Base-by-base conservation (phyloP, 1,140 invertebrate genomes). In the Bombus difficillimus region DNA sequence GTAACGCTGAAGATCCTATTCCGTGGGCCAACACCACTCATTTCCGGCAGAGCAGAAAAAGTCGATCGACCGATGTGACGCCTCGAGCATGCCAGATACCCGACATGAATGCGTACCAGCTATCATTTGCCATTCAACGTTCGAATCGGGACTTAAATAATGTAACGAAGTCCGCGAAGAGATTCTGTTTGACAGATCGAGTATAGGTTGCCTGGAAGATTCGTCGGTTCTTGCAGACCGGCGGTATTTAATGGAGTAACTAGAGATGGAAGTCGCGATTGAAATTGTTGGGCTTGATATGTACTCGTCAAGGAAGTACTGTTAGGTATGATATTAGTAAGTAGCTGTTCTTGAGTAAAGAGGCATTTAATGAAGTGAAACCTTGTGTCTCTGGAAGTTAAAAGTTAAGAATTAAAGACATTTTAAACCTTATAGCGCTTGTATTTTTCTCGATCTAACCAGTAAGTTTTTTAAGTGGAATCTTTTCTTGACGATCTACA, bases 31-130 rank as follows among this genome's bases (percentile, higher is more conserved):
- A 41, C 66, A 39, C 53, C 43, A 32, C 37, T 74, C 57, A 83
- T 84, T 89, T 89, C 88, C 88, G 83, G 18, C 69, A 66, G 28
- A 80, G 84, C 72, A 32, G 34, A 28, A 89, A 86, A 89, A 89
- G 71, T 82, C 81, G 79, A 89, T 89, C 87, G 76, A 59, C 47
- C 73, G 25, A 53, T 2, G 68, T 10, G 37, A 22, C 12, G 5
- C 25, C 47, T 73, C 28, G 62, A 77, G 77, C 69, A 53, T 34
- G 47, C 74, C 41, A 57, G 66, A 53, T 53, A 53, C 22, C 47
- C 18, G 47, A 53, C 47, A 53, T 22, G 47, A 41, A n/a, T 64
- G 57, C 73, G 82, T 68, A 75, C 37, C 59, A 82, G 72, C 84
- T 76, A 79, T 53, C 28, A 39, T 83, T 75, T 47, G 32, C 25